Percentiles rank a stretch among this genome's conserved stretches.
Conservation (phyloP, 2,888 invertebrate species). For the Ceraclea dissimilis region DNA sequence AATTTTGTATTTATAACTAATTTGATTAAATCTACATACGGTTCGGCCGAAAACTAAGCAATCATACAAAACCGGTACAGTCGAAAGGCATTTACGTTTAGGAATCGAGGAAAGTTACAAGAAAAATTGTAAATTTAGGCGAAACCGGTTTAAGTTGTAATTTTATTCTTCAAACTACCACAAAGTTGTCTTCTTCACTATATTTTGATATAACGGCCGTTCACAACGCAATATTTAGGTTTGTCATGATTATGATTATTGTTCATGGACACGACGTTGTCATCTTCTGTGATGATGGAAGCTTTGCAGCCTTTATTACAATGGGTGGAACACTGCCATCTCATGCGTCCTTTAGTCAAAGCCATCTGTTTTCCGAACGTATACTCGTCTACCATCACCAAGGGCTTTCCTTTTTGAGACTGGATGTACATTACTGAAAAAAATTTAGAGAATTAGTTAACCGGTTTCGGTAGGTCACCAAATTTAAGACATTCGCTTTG, state of each 20-base stretch:
- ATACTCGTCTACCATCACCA: slow-evolving; percentile 15
- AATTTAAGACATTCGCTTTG: no score
- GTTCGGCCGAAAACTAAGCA: no score
- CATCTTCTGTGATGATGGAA: slow-evolving; percentile 31
- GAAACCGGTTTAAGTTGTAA: no score
- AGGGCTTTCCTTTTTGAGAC: slow-evolving; percentile 24
- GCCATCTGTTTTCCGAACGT: slow-evolving; percentile 23
- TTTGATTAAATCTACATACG: no score
- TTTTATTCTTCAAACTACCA: no score
- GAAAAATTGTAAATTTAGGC: no score
- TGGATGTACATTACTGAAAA: slow-evolving; percentile 19
- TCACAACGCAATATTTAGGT: not conserved
- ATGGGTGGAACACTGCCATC: slow-evolving; percentile 30
- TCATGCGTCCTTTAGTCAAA: slow-evolving; percentile 10
- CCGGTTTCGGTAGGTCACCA: no score
- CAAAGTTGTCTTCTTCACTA: not conserved
- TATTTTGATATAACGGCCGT: not conserved
- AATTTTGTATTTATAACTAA: no score
- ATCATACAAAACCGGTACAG: no score
- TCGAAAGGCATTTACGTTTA: no score
- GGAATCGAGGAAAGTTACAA: no score
- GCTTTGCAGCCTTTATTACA: slow-evolving; percentile 30
- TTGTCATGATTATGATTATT: slow-evolving; percentile 25
- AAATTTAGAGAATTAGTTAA: not conserved
- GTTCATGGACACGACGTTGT: slow-evolving; percentile 26